A percentile compares a stretch with the other conserved stretches of the same genome.
These are phyloP conservation scores for Coregonus clupeaformis DNA, from an alignment of 2,113 vertebrate genomes.

Conservation along the genomic window DNA sequence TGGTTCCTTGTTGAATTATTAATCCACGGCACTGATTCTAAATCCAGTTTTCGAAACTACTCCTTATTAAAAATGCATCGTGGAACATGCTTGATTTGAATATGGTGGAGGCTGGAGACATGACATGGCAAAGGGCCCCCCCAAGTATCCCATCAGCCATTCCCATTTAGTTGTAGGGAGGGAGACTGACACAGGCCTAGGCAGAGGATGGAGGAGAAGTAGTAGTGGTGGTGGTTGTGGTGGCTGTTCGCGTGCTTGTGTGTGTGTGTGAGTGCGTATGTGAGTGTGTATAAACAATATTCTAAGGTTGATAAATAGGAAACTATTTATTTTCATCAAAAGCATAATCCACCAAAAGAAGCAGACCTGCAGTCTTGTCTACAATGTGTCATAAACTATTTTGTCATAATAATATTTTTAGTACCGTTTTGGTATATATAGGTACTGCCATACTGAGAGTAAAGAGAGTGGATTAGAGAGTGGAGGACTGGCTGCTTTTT, in stretches of 20 bases:
- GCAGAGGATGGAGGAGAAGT: not conserved
- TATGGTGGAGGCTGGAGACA: slow-evolving; percentile 25
- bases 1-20: slow-evolving; percentile 58
- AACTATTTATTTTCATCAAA: slow-evolving; percentile 19
- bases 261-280: not conserved
- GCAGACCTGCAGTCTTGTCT: slow-evolving; percentile 41
- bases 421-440: too few species aligned
- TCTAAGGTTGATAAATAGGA: not conserved
- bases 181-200: not conserved
- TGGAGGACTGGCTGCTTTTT: slow-evolving; percentile 22
- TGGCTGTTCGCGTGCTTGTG: not conserved
- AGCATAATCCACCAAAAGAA: slow-evolving; percentile 9
- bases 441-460: too few species aligned
- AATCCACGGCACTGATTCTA: slow-evolving; percentile 59
- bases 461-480: slow-evolving; percentile 5
- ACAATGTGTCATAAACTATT: slow-evolving; percentile 43
- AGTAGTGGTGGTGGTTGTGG: not conserved
- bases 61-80: slow-evolving; percentile 61
- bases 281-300: not conserved
- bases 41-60: slow-evolving; percentile 63
- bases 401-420: slow-evolving; percentile 63
- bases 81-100: slow-evolving; percentile 53
- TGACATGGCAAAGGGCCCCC: slow-evolving; percentile 7
- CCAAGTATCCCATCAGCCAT: not conserved
- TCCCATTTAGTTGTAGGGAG: not conserved